These are phyloP conservation scores for Drosophila funebris DNA, from an alignment of 1,140 invertebrate species.

Conservation along the genomic window DNA sequence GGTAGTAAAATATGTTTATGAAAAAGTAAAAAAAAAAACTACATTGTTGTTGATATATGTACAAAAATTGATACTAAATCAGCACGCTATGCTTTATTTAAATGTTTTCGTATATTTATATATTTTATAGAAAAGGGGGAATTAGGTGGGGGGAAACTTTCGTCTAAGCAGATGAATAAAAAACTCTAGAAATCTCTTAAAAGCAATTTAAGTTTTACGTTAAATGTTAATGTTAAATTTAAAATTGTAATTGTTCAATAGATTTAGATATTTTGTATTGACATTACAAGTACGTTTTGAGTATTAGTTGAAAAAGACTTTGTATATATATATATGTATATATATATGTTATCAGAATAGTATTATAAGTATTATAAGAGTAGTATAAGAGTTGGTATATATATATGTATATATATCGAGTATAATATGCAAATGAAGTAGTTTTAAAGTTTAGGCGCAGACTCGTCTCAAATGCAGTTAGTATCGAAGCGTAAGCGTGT, in stretches of 20 bases:
- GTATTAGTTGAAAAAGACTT: conserved; percentile 38
- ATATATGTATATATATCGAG: conserved; percentile 25
- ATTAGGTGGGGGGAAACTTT: conserved; percentile 1
- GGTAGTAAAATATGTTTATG: background rate
- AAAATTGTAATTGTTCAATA: conserved; percentile 13
- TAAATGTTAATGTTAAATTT: conserved; percentile 15
- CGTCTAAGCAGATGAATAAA: conserved; percentile 32
- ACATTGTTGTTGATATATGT: conserved; percentile 10
- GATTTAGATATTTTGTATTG: background rate
- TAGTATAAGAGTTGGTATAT: conserved; percentile 33
- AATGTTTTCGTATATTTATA: background rate
- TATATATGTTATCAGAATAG: conserved; percentile 17
- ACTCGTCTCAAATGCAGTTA: conserved; percentile 73
- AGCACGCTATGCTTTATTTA: conserved; percentile 66
- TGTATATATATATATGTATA: conserved; percentile 3
- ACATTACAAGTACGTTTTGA: conserved; percentile 30
- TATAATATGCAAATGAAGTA: conserved; percentile 54
- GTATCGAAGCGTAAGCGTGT: conserved; percentile 75
- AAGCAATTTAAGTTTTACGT: conserved; percentile 39
- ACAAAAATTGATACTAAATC: conserved; percentile 45
- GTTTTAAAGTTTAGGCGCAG: conserved; percentile 46
- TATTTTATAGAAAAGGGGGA: conserved; percentile 2
- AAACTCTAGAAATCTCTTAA: conserved; percentile 30
- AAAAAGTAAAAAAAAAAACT: conserved; percentile 38
- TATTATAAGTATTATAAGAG: conserved; percentile 28